Base-by-base conservation (phyloP, 2,797 vertebrate species). In the Chaetodon trifasciatus region DNA sequence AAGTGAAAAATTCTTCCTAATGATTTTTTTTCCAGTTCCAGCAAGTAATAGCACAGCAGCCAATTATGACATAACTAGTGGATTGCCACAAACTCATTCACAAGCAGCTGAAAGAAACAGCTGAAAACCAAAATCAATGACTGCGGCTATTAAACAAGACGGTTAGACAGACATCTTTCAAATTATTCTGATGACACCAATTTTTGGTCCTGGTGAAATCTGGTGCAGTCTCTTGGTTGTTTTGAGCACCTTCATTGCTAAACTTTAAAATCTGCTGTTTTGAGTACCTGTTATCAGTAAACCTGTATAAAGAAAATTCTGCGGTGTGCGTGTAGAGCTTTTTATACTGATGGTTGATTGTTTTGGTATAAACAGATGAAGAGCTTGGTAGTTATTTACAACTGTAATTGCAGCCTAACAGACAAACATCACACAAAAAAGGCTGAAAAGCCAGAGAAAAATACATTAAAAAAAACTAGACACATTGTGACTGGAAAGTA, bases 361-460 rank as follows among this genome's bases (percentile, higher is more conserved):
- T 57, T 79, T 68, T 52, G 35, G 7, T 37, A 7, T 52, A 56
- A 50, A 66, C 23, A 78, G 19, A 66, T 9, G 15, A 35, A 46
- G 21, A 50, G 17, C 12, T 35, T 10, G 32, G 13, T 63, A 49
- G 52, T 74, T 74, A 64, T 37, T 13, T 42, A 62, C 52, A 3
- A n/a, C 32, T 40, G 21, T 65, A 76, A 65, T 70, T 81, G 47
- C 63, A 53, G 21, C 52, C 47, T 4, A 39, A 40, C 52, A 44
- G 32, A 44, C n/a, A 49, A 69, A 79, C n/a, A 58, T 16, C 63
- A 72, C 12, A 50, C 71, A n/a, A n/a, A n/a, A n/a, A n/a, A n/a
- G n/a, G n/a, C n/a, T n/a, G n/a, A n/a, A n/a, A n/a, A n/a, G n/a
- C n/a, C n/a, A 50, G 6, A 49, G 19, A 42, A 53, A 53, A 16